A percentile compares a stretch with the other conserved stretches of the same genome.
These are phyloP conservation scores for Lagopus muta DNA, from an alignment of 2,113 vertebrate species.

Conservation along the genomic window DNA sequence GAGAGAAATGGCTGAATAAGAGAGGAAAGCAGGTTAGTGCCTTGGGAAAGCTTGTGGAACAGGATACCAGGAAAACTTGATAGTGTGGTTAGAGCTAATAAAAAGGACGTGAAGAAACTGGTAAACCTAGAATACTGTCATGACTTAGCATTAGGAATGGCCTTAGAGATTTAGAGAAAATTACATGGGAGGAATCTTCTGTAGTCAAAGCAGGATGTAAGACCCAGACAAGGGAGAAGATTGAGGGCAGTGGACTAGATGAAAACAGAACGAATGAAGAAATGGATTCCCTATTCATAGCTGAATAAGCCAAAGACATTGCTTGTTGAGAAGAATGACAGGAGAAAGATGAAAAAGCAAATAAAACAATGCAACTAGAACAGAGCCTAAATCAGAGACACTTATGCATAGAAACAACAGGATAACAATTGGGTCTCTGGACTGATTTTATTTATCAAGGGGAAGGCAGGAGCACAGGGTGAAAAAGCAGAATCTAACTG, in stretches of 20 bases:
- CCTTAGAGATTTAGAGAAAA: neutral
- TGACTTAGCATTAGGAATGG: neutral
- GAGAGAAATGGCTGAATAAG: neutral
- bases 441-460: neutral
- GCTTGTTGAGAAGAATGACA: neutral
- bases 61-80: neutral
- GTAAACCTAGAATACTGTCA: neutral
- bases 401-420: neutral
- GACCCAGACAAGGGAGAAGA: neutral
- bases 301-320: neutral
- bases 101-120: neutral
- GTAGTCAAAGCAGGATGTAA: neutral
- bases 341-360: neutral
- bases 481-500: neutral
- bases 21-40: neutral
- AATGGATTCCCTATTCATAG: neutral
- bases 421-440: neutral
- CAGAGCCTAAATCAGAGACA: neutral
- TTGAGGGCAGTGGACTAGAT: neutral
- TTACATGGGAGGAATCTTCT: neutral
- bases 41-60: neutral
- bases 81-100: neutral
- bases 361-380: neutral
- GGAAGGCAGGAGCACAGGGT: neutral
- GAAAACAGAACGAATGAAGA: neutral